Evolutionary conservation across 2,888 invertebrate genomes (phyloP), one percentile per base, ranked within the genome.

Genomic region (Nymphalis urticae): DNA sequence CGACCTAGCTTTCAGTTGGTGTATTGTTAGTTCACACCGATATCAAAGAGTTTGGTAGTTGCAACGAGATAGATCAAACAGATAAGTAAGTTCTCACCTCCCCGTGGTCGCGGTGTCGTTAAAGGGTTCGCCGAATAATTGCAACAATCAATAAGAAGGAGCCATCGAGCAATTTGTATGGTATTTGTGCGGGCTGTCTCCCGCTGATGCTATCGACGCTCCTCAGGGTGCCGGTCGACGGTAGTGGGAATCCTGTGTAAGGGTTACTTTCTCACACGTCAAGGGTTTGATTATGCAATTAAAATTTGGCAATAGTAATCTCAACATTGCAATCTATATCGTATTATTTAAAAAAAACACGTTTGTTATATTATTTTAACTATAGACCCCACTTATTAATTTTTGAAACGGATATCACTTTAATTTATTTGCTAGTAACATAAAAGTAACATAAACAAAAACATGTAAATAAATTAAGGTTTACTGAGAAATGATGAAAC

Each of bases 111-210:
- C 83, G 77, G 75, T 77, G 76, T 85, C 82, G 87, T 87, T 86
- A 89, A 92, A 91, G 91, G 92, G 90, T 90, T 90, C 86, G 85
- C 84, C 84, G 86, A 91, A 91, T 90, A 91, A 92, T 92, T 91
- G 92, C 92, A 89, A 92, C 92, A 92, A 92, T 92, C 90, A 90
- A 89, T 90, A 85, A 88, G 82, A 83, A 91, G 89, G 87, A 91
- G 89, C 86, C 81, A 91, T 92, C 90, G 92, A 90, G 81, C 87
- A 89, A 91, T 91, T 92, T 91, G 91, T 92, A 90, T 88, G 90
- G 89, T 90, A 88, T 91, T 90, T 90, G 92, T 92, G 92, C 92
- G 92, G 92, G 92, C 86, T 90, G 91, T 89, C 89, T 87, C 88
- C 89, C 88, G 89, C 86, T 87, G 92, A 90, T 92, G 85, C 82